Evolutionary conservation across 2,797 vertebrate species (phyloP).

Genomic region (Taenioides sp.): DNA sequence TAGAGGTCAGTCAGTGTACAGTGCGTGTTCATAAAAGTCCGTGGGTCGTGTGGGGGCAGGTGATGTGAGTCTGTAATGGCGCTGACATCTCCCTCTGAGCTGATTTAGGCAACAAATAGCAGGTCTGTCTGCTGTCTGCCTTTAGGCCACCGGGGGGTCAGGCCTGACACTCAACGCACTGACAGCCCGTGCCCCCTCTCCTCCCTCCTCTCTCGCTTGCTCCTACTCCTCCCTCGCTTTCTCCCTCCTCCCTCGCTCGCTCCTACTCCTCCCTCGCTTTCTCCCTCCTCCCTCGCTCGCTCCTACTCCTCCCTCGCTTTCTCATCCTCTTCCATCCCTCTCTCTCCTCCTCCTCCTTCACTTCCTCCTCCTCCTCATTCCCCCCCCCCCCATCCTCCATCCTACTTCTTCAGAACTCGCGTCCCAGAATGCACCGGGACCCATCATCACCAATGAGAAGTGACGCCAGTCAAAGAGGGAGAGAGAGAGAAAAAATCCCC

Average conservation of each 20-base stretch:
- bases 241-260: background rate
- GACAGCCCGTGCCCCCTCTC: constrained; percentile 49
- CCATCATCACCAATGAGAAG: constrained; percentile 68
- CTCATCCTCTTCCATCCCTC: constrained; percentile 13
- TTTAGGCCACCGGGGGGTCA: constrained; percentile 62
- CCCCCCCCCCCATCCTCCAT: background rate
- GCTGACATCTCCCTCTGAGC: constrained; percentile 72
- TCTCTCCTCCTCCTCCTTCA: background rate
- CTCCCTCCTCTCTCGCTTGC: background rate
- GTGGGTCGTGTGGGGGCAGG: constrained; percentile 40
- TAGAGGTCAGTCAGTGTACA: constrained; percentile 1
- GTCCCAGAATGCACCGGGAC: constrained; percentile 60
- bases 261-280: background rate
- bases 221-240: background rate
- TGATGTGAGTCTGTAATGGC: constrained; percentile 53
- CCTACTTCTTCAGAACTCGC: constrained; percentile 28
- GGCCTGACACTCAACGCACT: constrained; percentile 57
- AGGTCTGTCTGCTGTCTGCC: constrained; percentile 74
- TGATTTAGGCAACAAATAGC: constrained; percentile 71
- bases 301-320: too few species aligned
- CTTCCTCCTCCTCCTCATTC: too few species aligned
- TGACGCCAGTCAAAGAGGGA: constrained; percentile 37
- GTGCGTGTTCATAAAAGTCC: constrained; percentile 51
- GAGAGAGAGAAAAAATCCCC: constrained; percentile 57
- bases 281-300: background rate